Evolutionary conservation across 1,140 invertebrate genomes (phyloP), one percentile per base, ranked within the genome.

Genomic region (Heliconius himera): DNA sequence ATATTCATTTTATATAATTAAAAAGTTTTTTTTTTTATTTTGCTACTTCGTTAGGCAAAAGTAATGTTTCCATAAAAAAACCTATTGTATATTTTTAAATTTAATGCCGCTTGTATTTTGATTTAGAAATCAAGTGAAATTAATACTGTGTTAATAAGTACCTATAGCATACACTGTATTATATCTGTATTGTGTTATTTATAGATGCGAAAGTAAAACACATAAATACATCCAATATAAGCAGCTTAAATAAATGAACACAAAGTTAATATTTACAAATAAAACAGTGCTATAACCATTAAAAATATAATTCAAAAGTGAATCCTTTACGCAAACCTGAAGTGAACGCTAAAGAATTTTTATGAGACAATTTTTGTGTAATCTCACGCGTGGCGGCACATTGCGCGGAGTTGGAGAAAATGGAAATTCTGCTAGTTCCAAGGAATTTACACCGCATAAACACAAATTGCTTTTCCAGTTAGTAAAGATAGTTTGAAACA

Each of bases 291-390:
- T 8, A 8, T n/a, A n/a, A 54, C 5, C 51, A 51, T 41, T 46
- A 46, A 66, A 29, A 71, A n/a, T 26, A 38, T 71, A 38, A 33
- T 38, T n/a, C 70, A 20, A 29, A 51, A 79, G 81, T 72, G 72
- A 74, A 33, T 78, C 11, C 20, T 78, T 78, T 36, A 73, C 51
- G 71, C 6, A 60, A 41, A 73, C 74, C 11, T 26, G 46, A 36
- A 33, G 22, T 77, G 41, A 77, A 72, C n/a, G 46, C 29, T 54
- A 79, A 79, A 54, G 74, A 73, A 81, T 76, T 81, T 87, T 85
- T 84, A 87, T 83, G 82, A 78, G 70, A 81, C 82, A 80, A 87
- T 85, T 86, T 84, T 84, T 86, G 79, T 83, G 36, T 81, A 88
- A 88, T 88, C 74, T 74, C 78, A 81, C 82, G 85, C 82, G 46